These are phyloP conservation scores for Palythoa grandiflora DNA, from an alignment of 92 coral and sea anemone genomes.

Conservation along the genomic window DNA sequence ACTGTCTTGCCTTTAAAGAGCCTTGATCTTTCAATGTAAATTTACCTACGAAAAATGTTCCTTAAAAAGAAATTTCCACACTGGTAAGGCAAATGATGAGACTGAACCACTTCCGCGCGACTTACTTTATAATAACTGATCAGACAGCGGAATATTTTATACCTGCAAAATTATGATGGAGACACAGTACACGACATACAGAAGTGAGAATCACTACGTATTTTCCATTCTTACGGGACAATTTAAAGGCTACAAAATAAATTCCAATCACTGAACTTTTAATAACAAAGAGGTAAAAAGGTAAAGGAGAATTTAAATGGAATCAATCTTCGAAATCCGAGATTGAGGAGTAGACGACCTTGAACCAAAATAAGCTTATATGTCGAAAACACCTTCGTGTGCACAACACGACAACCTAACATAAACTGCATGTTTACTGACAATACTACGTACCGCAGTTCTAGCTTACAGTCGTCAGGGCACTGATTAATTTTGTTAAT, in stretches of 20 bases:
- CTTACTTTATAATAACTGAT: not conserved
- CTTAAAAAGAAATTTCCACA: not conserved
- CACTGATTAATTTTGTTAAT: not conserved
- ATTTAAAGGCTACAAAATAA: not conserved
- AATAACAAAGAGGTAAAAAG: not conserved
- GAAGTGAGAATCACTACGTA: not conserved
- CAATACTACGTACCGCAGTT: not conserved
- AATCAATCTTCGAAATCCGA: not conserved
- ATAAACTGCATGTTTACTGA: not conserved
- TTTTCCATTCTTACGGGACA: not conserved
- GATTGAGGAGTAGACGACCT: not conserved
- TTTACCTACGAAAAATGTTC: not conserved
- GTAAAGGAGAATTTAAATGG: not conserved
- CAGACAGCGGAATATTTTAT: not conserved
- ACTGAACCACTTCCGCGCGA: not conserved
- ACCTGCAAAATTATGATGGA: not conserved
- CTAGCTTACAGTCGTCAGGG: not conserved
- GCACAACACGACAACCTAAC: not conserved
- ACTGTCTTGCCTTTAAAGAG: not conserved
- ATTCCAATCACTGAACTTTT: not conserved
- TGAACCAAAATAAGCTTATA: not conserved
- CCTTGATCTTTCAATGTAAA: not conserved
- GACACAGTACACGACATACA: not conserved
- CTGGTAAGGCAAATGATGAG: not conserved
- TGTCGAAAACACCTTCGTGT: not conserved